Evolutionary conservation across 2,113 vertebrate species (phyloP).

Genomic region (Desmodus rotundus): DNA sequence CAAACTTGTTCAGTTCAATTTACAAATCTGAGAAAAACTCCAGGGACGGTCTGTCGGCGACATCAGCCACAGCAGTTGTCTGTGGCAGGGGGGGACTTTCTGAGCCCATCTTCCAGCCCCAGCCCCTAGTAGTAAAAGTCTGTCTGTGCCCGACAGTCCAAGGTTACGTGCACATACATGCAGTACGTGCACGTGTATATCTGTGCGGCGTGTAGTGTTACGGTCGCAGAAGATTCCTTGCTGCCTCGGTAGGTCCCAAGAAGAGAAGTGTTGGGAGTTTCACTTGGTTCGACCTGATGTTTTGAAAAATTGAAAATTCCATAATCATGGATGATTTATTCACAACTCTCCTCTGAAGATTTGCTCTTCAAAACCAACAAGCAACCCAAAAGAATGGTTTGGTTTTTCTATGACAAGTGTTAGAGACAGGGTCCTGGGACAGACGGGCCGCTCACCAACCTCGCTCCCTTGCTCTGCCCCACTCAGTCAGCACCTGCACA

Average conservation of each 20-base stretch:
- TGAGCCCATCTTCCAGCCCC: not conserved
- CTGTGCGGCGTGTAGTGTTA: not conserved
- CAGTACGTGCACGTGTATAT: rapidly evolving
- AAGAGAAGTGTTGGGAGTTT: not conserved
- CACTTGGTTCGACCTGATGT: not conserved
- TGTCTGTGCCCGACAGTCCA: not conserved
- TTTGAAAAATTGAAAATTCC: constrained; percentile 44
- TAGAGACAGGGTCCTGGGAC: not conserved
- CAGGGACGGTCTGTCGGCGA: not conserved
- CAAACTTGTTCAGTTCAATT: not conserved
- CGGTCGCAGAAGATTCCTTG: not conserved
- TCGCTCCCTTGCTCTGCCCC: no score
- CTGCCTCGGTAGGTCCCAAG: not conserved
- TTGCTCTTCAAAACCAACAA: constrained; percentile 34
- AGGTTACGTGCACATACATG: rapidly evolving
- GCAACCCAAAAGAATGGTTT: not conserved
- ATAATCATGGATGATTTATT: constrained; percentile 27
- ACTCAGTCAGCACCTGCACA: not conserved
- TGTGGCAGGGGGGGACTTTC: not conserved
- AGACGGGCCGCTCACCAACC: no score
- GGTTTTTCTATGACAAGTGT: not conserved
- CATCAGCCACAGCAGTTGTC: not conserved
- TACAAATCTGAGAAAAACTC: not conserved
- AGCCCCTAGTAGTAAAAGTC: not conserved
- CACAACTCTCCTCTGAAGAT: constrained; percentile 14